Evolutionary conservation across 1,140 invertebrate species (phyloP).

Genomic region (Cherax quadricarinatus): DNA sequence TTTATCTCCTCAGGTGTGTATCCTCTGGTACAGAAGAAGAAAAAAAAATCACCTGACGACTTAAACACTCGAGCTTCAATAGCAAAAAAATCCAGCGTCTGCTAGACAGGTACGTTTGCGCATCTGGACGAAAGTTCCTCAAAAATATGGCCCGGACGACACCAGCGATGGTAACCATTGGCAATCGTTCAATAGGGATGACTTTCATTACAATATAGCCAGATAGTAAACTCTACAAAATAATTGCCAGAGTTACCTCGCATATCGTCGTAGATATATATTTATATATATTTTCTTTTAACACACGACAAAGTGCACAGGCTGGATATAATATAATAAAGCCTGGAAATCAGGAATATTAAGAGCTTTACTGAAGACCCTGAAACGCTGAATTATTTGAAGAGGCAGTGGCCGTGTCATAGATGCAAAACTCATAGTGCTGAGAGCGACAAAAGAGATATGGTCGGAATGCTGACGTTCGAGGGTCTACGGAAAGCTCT

Average conservation of each 20-base stretch:
- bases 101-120: background rate
- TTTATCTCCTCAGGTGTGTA: background rate
- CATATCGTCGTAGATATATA: conserved; percentile 50
- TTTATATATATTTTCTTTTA: conserved; percentile 53
- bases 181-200: background rate
- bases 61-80: background rate
- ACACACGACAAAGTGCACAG: conserved; percentile 70
- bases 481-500: conserved; percentile 62
- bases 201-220: background rate
- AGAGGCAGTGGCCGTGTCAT: conserved; percentile 19
- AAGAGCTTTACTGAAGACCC: conserved; percentile 65
- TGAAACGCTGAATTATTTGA: conserved; percentile 32
- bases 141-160: background rate
- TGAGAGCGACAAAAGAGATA: conserved; percentile 35
- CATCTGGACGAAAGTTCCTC: background rate
- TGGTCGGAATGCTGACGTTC: conserved; percentile 65
- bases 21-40: background rate
- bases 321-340: conserved; percentile 64
- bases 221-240: background rate
- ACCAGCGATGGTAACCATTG: background rate
- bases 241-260: background rate
- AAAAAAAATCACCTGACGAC: background rate
- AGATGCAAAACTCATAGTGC: conserved; percentile 40
- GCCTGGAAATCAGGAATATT: conserved; percentile 41
- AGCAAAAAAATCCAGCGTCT: background rate